A percentile compares a stretch with the other conserved stretches of the same genome.
These are phyloP conservation scores for Poliocrania exsul DNA, from an alignment of 2,797 vertebrate species.

Conservation along the genomic window DNA sequence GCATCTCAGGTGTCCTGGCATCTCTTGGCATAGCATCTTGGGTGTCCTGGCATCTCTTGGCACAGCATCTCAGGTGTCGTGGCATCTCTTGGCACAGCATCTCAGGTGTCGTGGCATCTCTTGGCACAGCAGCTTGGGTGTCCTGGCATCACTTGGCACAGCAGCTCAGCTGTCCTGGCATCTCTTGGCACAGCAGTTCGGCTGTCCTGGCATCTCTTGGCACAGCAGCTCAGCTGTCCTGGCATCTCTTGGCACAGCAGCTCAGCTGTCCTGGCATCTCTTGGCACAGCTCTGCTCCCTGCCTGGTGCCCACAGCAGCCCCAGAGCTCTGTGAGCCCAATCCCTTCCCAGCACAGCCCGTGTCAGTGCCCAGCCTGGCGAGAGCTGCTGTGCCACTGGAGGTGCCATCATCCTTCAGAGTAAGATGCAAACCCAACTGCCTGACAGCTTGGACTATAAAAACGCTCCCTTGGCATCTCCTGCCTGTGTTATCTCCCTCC, in stretches of 20 bases:
- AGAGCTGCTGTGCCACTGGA: background rate
- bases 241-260: background rate
- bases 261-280: background rate
- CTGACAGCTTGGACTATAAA: background rate
- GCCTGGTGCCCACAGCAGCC: background rate
- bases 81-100: background rate
- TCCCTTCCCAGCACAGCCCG: background rate
- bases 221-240: background rate
- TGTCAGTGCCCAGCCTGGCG: background rate
- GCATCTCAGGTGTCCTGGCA: background rate
- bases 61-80: background rate
- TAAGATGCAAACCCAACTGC: background rate
- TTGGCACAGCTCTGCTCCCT: background rate
- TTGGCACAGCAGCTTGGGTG: no score
- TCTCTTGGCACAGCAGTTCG: no score
- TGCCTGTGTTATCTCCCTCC: background rate
- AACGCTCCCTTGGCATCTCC: slow-evolving; percentile 10
- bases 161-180: no score
- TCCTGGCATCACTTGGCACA: no score
- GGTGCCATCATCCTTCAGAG: background rate
- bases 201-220: no score
- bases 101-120: no score
- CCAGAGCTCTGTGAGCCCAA: background rate
- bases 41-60: no score
- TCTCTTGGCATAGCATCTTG: background rate